These are phyloP conservation scores for Ceratina japonica DNA, from an alignment of 1,140 invertebrate species.

Conservation along the genomic window DNA sequence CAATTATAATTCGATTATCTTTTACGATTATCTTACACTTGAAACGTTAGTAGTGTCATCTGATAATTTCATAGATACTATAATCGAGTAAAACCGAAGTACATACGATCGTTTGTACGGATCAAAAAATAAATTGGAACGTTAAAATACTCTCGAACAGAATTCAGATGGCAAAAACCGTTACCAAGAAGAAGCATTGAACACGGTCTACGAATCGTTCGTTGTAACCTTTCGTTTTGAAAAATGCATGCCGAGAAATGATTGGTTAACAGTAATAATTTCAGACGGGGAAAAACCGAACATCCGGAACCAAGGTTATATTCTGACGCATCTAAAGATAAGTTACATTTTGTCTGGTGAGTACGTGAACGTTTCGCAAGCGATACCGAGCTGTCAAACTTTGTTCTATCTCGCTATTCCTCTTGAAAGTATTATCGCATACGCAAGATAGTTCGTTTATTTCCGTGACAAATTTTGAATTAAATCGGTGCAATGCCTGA, in stretches of 20 bases:
- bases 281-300: constrained; percentile 62
- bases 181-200: background rate
- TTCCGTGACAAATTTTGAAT: constrained; percentile 4
- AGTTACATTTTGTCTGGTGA: constrained; percentile 17
- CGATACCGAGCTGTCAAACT: background rate
- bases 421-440: background rate
- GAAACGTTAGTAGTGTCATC: background rate
- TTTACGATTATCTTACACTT: background rate
- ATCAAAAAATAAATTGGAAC: background rate
- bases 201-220: background rate
- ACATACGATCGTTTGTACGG: background rate
- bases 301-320: constrained; percentile 58
- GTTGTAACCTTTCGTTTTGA: background rate
- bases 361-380: background rate
- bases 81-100: background rate
- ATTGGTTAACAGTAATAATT: constrained; percentile 36
- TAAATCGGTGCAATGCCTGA: constrained; percentile 51
- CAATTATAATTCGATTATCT: background rate
- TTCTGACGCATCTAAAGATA: constrained; percentile 27
- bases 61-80: background rate
- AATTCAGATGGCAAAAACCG: background rate
- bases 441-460: background rate
- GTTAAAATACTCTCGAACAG: background rate
- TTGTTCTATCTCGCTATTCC: background rate
- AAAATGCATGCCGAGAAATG: background rate